Evolutionary conservation across 1,140 invertebrate species (phyloP).

Genomic region (Scaptomyza montana): DNA sequence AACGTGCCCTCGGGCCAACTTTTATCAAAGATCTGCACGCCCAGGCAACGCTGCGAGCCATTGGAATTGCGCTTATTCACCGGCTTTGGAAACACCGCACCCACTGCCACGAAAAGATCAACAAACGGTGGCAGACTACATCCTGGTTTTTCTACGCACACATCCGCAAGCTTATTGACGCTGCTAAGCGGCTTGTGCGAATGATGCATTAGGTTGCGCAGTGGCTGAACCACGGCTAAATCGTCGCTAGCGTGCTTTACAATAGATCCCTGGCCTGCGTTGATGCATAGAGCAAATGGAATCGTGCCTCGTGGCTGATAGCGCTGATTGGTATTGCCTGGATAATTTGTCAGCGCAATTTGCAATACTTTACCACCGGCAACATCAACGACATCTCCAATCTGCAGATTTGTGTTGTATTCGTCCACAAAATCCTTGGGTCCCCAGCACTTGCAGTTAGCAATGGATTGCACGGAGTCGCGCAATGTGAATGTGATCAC

Average conservation of each 20-base stretch:
- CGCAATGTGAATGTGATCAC: constrained; percentile 73
- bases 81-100: constrained; percentile 51
- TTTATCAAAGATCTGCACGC: constrained; percentile 84
- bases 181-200: constrained; percentile 85
- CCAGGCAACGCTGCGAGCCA: constrained; percentile 71
- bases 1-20: constrained; percentile 79
- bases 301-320: constrained; percentile 85
- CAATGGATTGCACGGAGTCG: constrained; percentile 53
- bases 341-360: not conserved
- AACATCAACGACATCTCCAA: constrained; percentile 70
- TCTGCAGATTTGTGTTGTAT: constrained; percentile 54
- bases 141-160: constrained; percentile 57
- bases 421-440: constrained; percentile 51
- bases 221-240: constrained; percentile 62
- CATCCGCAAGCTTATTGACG: constrained; percentile 82
- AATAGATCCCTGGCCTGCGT: constrained; percentile 85
- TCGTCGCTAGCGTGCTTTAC: constrained; percentile 77
- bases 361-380: constrained; percentile 50
- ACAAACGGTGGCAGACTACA: constrained; percentile 13
- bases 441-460: constrained; percentile 79
- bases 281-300: constrained; percentile 84
- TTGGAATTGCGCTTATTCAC: constrained; percentile 63
- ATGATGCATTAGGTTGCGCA: constrained; percentile 62
- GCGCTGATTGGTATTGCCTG: constrained; percentile 47
- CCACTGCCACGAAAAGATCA: constrained; percentile 83